Percentiles rank a stretch among this genome's conserved stretches.
These are phyloP conservation scores for Crocallis elinguaria DNA, from an alignment of 2,888 invertebrate genomes.

Conservation along the genomic window DNA sequence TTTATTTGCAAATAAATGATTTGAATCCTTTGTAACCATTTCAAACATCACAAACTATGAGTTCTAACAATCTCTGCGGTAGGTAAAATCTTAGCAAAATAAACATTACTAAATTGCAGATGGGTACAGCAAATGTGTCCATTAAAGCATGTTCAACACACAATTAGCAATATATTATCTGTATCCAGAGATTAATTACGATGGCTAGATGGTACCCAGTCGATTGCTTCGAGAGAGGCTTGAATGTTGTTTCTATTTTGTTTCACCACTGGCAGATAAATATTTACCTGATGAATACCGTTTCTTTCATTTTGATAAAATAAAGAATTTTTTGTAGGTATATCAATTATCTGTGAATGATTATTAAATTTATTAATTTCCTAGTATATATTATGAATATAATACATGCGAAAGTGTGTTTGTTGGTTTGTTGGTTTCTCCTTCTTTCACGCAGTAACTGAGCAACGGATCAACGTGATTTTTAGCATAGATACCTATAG, in stretches of 20 bases:
- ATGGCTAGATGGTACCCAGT: constrained; percentile 23
- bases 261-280: constrained; percentile 1
- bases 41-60: neutral
- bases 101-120: constrained; percentile 5
- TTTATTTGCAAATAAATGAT: no score
- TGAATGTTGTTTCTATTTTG: neutral
- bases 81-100: constrained; percentile 1
- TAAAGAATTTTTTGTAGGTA: no score
- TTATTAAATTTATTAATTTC: no score
- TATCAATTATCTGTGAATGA: no score
- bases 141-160: constrained; percentile 25
- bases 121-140: constrained; percentile 2
- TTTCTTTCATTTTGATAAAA: neutral
- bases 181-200: constrained; percentile 31
- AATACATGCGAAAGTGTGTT: no score
- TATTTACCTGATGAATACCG: neutral
- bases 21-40: no score
- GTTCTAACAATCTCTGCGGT: neutral
- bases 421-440: no score
- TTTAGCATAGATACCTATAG: no score
- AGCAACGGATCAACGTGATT: no score
- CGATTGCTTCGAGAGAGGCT: constrained; percentile 13
- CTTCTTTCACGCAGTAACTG: no score
- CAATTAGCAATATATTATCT: constrained; percentile 43
- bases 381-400: no score